Evolutionary conservation across 1,140 invertebrate genomes (phyloP), one percentile per base, ranked within the genome.

Genomic region (Phymorhynchus buccinoides): DNA sequence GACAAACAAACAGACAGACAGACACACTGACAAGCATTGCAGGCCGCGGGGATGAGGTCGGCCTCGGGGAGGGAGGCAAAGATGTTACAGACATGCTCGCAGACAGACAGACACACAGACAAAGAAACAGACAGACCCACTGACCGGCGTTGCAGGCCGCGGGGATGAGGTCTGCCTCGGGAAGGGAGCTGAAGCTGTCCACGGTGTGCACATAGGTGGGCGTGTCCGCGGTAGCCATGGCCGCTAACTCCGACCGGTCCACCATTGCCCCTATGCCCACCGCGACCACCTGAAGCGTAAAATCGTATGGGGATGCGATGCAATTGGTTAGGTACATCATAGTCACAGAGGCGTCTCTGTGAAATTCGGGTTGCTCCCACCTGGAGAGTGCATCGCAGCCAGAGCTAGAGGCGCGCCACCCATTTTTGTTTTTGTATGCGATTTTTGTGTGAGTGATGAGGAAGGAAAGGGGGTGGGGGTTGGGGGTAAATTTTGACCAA

Each of bases 271-370:
- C 81, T 27, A 83, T 83, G 6, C 81, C 81, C 16, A 83, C 81
- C 37, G 37, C 81, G 37, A 83, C 71, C 44, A 89, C 87, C 56
- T 81, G n/a, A 1, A 52, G 18, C 71, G 84, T n/a, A n/a, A n/a
- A n/a, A n/a, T n/a, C n/a, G n/a, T n/a, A n/a, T n/a, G n/a, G n/a
- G n/a, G n/a, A n/a, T n/a, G n/a, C n/a, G n/a, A n/a, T n/a, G n/a
- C n/a, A n/a, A n/a, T n/a, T n/a, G n/a, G n/a, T n/a, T n/a, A n/a
- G n/a, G n/a, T n/a, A n/a, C n/a, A n/a, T n/a, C n/a, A n/a, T n/a
- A n/a, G n/a, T n/a, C n/a, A n/a, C n/a, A n/a, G n/a, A n/a, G n/a
- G n/a, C n/a, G n/a, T n/a, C n/a, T n/a, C n/a, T n/a, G n/a, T n/a
- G n/a, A n/a, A n/a, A n/a, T n/a, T n/a, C n/a, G n/a, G n/a, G n/a